Evolutionary conservation across 2,113 vertebrate genomes (phyloP).

Genomic region (Thamnaconus septentrionalis): DNA sequence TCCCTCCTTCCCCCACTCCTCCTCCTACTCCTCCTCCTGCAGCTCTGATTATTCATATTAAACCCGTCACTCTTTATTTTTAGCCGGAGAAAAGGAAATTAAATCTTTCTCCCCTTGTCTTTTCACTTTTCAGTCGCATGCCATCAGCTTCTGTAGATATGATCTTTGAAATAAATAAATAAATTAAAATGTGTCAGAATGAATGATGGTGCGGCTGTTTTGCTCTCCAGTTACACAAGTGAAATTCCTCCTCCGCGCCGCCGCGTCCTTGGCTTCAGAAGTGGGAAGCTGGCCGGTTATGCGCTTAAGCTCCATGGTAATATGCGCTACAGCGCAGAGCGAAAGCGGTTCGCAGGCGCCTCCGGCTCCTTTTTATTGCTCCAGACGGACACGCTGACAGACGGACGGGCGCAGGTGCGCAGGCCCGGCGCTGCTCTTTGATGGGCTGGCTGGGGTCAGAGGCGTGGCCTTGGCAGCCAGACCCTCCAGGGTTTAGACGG

Average conservation of each 20-base stretch:
- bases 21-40: constrained; percentile 35
- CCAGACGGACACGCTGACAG: constrained; percentile 25
- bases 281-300: constrained; percentile 5
- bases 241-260: constrained; percentile 8
- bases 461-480: constrained; percentile 37
- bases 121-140: constrained; percentile 41
- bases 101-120: constrained; percentile 46
- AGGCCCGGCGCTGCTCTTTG: constrained; percentile 41
- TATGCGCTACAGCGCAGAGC: constrained; percentile 7
- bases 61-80: constrained; percentile 64
- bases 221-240: constrained; percentile 23
- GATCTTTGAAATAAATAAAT: constrained; percentile 30
- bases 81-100: constrained; percentile 41
- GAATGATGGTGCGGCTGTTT: constrained; percentile 34
- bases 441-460: constrained; percentile 50
- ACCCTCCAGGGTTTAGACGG: constrained; percentile 9
- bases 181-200: constrained; percentile 42
- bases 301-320: constrained; percentile 20
- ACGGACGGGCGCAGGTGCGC: constrained; percentile 46
- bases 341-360: constrained; percentile 2
- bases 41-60: constrained; percentile 57
- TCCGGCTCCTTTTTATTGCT: constrained; percentile 9
- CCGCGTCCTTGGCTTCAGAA: constrained; percentile 29
- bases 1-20: constrained; percentile 25
- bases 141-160: constrained; percentile 36